These are phyloP conservation scores for Drosophila malerkotliana DNA, from an alignment of 1,140 invertebrate species.

Conservation along the genomic window DNA sequence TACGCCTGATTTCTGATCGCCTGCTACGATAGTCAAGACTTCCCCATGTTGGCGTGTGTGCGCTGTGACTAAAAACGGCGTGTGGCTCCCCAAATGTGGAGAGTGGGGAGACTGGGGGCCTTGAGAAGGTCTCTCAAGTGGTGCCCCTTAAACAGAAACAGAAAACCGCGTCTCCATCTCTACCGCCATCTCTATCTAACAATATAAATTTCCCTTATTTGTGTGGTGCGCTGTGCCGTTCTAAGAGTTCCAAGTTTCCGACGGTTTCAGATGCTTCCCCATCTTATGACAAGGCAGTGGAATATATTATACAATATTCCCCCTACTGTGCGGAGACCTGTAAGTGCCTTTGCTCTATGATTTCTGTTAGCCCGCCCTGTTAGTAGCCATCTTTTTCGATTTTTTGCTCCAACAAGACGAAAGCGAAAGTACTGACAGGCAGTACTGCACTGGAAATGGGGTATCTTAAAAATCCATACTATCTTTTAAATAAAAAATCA, in stretches of 20 bases:
- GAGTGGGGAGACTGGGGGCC: constrained; percentile 15
- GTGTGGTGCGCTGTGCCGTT: neutral
- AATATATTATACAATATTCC: constrained; percentile 16
- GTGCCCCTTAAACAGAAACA: constrained; percentile 37
- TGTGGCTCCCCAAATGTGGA: constrained; percentile 36
- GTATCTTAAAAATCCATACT: neutral
- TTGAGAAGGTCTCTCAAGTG: constrained; percentile 69
- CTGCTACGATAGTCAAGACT: constrained; percentile 78
- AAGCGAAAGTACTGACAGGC: constrained; percentile 25
- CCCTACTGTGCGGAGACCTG: constrained; percentile 21
- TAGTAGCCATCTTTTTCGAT: constrained; percentile 83
- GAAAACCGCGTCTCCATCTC: neutral
- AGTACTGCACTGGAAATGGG: constrained; percentile 14
- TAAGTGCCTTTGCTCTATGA: constrained; percentile 52
- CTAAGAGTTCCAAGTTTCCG: neutral
- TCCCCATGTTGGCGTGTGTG: constrained; percentile 82
- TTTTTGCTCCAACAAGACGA: constrained; percentile 63
- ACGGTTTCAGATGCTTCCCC: constrained; percentile 33
- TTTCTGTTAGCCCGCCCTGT: constrained; percentile 81
- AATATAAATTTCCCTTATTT: constrained; percentile 7
- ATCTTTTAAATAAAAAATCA: no score
- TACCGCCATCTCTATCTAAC: constrained; percentile 33
- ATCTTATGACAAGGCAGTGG: constrained; percentile 8
- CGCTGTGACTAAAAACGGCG: constrained; percentile 56
- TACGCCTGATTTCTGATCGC: constrained; percentile 52